phyloP scores from a whole-genome alignment of 2,888 invertebrate species.

The Chrysina gloriosa region DNA sequence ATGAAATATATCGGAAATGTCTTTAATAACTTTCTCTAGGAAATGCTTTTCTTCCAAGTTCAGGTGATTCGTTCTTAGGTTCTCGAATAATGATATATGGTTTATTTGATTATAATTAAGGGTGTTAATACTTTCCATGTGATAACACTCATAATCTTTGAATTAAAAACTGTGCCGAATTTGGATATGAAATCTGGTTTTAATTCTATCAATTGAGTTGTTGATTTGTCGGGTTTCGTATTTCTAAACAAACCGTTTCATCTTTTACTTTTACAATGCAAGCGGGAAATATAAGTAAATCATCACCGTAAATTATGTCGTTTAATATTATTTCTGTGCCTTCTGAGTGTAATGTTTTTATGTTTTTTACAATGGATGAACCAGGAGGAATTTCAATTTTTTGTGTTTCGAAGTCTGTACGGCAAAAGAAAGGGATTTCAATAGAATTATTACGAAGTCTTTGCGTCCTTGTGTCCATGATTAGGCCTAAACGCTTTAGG shows the following conservation, averaged over 20 bases:
- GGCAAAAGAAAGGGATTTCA: background rate
- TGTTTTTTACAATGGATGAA: too few species aligned
- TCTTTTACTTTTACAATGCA: constrained; percentile 8
- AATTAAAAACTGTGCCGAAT: background rate
- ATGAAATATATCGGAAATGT: constrained; percentile 22
- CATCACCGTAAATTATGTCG: background rate
- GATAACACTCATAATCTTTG: constrained; percentile 7
- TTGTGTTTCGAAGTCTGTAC: background rate
- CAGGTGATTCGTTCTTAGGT: too few species aligned
- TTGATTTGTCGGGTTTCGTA: constrained; percentile 5
- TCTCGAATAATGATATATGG: background rate
- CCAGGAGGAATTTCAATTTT: background rate
- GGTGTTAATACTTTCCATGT: background rate
- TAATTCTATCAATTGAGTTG: constrained; percentile 12
- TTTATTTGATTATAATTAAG: background rate
- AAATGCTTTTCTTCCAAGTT: constrained; percentile 9
- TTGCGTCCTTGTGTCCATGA: background rate
- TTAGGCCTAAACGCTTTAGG: background rate
- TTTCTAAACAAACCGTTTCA: background rate
- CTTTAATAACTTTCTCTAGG: constrained; percentile 14
- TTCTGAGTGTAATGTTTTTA: too few species aligned
- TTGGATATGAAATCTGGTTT: background rate
- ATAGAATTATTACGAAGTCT: background rate
- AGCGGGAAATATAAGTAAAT: background rate
- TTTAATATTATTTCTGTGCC: too few species aligned